A percentile compares a stretch with the other conserved stretches of the same genome.
Conservation (phyloP, 2,888 invertebrate genomes). For the Megamerina dolium region DNA sequence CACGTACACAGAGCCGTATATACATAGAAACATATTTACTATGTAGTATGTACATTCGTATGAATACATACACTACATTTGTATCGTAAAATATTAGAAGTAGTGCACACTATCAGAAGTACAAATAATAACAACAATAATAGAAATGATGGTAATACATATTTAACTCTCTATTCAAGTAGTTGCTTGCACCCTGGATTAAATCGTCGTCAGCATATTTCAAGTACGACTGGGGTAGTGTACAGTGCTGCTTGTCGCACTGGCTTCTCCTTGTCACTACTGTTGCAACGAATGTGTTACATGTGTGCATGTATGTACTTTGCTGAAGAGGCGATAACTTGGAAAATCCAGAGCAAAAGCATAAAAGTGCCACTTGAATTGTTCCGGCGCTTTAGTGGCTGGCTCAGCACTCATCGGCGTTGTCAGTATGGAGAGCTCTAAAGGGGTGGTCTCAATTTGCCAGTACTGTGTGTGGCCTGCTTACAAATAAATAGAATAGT, state of each 20-base stretch:
- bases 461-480: too few species aligned
- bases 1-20: too few species aligned
- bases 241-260: neutral
- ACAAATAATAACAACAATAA: constrained; percentile 14
- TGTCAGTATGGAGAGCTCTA: neutral
- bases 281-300: neutral
- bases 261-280: neutral
- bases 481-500: too few species aligned
- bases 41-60: too few species aligned
- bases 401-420: constrained; percentile 14
- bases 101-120: too few species aligned
- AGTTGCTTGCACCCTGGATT: constrained; percentile 31
- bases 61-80: too few species aligned
- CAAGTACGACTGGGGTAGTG: constrained; percentile 30
- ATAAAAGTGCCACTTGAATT: constrained; percentile 28
- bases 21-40: too few species aligned
- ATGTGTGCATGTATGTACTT: constrained; percentile 17
- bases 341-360: constrained; percentile 37
- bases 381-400: constrained; percentile 19
- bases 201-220: constrained; percentile 45
- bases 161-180: too few species aligned
- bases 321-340: constrained; percentile 39
- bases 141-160: too few species aligned
- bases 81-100: too few species aligned
- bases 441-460: neutral